phyloP scores from a whole-genome alignment of 2,888 invertebrate species.

The Mermis nigrescens region DNA sequence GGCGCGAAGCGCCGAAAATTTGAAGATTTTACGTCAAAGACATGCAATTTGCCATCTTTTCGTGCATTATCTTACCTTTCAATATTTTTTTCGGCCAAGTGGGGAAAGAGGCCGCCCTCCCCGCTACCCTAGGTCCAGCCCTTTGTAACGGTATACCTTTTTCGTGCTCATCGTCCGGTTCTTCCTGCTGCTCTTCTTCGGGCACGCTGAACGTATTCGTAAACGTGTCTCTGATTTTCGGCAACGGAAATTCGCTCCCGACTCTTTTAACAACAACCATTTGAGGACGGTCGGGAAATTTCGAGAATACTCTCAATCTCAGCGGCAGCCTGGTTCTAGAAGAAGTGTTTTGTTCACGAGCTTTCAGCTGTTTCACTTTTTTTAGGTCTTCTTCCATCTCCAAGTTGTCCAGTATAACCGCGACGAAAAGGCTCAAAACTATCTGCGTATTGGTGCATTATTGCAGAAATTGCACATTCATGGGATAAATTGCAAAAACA shows the following conservation, averaged over 20 bases:
- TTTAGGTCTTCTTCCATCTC: slow-evolving; percentile 98
- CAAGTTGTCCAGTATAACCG: slow-evolving; percentile 95
- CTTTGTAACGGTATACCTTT: too few relatives aligned
- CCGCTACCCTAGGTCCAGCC: too few relatives aligned
- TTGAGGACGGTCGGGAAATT: slow-evolving; percentile 86
- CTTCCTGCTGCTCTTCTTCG: slow-evolving; percentile 44
- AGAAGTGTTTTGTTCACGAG: slow-evolving; percentile 90
- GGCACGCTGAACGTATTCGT: slow-evolving; percentile 91
- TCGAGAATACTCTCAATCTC: slow-evolving; percentile 75
- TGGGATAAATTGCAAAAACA: too few relatives aligned
- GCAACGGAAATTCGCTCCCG: slow-evolving; percentile 48
- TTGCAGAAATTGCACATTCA: too few relatives aligned
- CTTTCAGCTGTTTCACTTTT: slow-evolving; percentile 69
- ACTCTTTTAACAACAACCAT: slow-evolving; percentile 88
- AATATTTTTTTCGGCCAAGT: too few relatives aligned
- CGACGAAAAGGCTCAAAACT: slow-evolving; percentile 96
- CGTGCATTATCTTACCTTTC: too few relatives aligned
- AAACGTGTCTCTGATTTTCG: slow-evolving; percentile 78
- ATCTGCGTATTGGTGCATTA: too few relatives aligned
- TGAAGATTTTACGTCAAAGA: too few relatives aligned
- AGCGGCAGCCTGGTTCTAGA: slow-evolving; percentile 88
- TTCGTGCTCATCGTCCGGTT: slow-evolving; percentile 55
- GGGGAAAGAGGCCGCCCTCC: too few relatives aligned
- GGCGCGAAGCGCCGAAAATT: too few relatives aligned
- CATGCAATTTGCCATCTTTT: too few relatives aligned